phyloP scores from a whole-genome alignment of 2,113 vertebrate genomes.

The Percopsis transmontana region DNA sequence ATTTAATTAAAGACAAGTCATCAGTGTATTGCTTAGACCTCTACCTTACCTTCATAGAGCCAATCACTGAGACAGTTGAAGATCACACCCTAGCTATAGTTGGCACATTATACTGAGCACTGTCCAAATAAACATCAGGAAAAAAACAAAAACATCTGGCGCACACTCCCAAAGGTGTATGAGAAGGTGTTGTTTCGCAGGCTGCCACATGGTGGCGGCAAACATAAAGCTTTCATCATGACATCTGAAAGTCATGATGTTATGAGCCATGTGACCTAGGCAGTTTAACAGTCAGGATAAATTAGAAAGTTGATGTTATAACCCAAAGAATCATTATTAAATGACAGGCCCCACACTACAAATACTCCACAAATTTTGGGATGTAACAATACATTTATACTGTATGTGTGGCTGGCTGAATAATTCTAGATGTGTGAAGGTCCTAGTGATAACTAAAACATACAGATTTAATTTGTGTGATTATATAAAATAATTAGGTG shows the following conservation, averaged over 20 bases:
- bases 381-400: no score
- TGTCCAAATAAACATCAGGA: not conserved
- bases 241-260: not conserved
- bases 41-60: constrained; percentile 94
- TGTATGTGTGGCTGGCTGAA: no score
- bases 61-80: constrained; percentile 97
- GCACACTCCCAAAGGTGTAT: constrained; percentile 3
- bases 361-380: no score
- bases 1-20: not conserved
- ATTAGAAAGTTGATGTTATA: not conserved
- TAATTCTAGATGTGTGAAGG: no score
- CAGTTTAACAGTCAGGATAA: constrained; percentile 3
- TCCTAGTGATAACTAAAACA: no score
- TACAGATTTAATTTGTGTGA: constrained; percentile 1
- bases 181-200: not conserved
- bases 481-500: constrained; percentile 1
- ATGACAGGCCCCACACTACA: no score
- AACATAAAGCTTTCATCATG: constrained; percentile 22
- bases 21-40: not conserved
- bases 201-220: constrained; percentile 77
- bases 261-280: not conserved
- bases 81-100: constrained; percentile 80
- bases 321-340: no score
- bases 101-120: not conserved
- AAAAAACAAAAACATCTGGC: no score